A percentile compares a stretch with the other conserved stretches of the same genome.
phyloP scores from a whole-genome alignment of 2,113 vertebrate species.

The rat (Rattus norvegicus) region GRCr8 NC_086039.1:15582501-15583000 shows the following conservation, averaged over 20 bases:
- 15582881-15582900: not conserved
- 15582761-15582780: not conserved
- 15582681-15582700: not conserved
- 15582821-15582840: not conserved
- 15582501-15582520: not conserved
- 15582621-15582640: not conserved
- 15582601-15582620: not conserved
- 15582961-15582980: not conserved
- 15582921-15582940: not conserved
- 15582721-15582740: not conserved
- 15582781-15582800: not conserved
- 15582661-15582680: not conserved
- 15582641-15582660: not conserved
- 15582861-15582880: not conserved
- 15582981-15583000: not conserved
- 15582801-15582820: not conserved
- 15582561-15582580: not conserved
- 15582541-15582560: not conserved
- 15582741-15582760: not conserved
- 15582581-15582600: not conserved
- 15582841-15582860: not conserved
- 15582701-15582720: not conserved
- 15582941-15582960: not conserved
- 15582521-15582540: not conserved
- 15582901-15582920: not conserved